Evolutionary conservation across 2,888 invertebrate genomes (phyloP), one percentile per base, ranked within the genome.

Genomic region (Drosophila ezoana): DNA sequence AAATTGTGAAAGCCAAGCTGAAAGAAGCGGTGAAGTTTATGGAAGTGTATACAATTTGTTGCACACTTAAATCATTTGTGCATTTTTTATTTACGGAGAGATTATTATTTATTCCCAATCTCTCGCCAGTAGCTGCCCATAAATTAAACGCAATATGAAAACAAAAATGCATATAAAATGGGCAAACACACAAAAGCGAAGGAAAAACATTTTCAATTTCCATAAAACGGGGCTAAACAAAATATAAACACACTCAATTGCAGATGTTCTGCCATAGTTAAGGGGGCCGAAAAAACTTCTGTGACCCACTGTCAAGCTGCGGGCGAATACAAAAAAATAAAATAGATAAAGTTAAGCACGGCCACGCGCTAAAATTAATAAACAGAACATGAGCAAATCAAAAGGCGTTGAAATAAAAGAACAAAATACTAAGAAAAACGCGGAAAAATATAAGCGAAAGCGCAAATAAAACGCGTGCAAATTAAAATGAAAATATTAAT

Each of bases 401-500:
- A 72, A 68, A 65, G 44, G 60, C 65, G 69, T 53, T 58, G 38
- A 47, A 63, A 66, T 59, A 37, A 59, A 61, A 54, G 28, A 69
- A 28, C 33, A 57, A 47, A 49, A 62, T 2, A n/a, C n/a, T n/a
- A 37, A 33, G 23, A 8, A 52, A 60, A 45, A 23, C 38, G 23
- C 8, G 14, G 14, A 48, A 49, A 63, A 47, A 53, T 14, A 33
- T 8, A 32, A 47, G 28, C 38, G 14, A 58, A 60, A 70, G 66
- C 53, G 33, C 59, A 81, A 81, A 81, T 81, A 82, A 76, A 83
- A 65, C 52, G 73, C 76, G 67, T 73, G 71, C 66, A 68, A 86
- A 81, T 81, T 76, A 63, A 69, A 81, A 82, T 83, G 83, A 86
- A 83, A 82, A 83, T 86, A 81, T 86, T 82, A 82, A 82, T 82